Base-by-base conservation (phyloP, 2,797 vertebrate genomes). In the Vipera latastei region DNA sequence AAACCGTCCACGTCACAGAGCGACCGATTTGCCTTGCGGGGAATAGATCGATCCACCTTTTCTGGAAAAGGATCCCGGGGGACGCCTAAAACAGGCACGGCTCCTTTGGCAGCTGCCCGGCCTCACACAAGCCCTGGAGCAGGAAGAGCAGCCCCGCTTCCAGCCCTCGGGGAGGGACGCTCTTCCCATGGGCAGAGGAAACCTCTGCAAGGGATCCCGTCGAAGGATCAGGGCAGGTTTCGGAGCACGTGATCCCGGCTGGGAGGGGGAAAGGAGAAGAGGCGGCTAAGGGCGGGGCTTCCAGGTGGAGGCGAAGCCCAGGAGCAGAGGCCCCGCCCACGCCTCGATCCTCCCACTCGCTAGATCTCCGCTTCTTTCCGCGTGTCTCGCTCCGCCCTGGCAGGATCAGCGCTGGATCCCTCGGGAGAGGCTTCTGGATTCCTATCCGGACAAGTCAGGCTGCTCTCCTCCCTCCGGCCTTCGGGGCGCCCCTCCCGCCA, bases 271-370 rank as follows among this genome's bases (percentile, higher is more conserved):
- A 20, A 38, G 18, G 22, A n/a, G 61, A 63, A 28, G 26, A 2
- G 63, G 28, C 1, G 5, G 4, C 2, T 2, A 1, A 73, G 16
- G 32, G 32, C 7, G 69, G 7, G 7, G 69, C 18, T 78, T 6
- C 32, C 8, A 44, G 28, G 61, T 0, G 12, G 26, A 28, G 65
- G 65, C 6, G n/a, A 38, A 44, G 8, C 73, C 16, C 32, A 0
- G 9, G 2, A 44, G 32, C 18, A 20, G 69, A 44, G 44, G 18
- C 38, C 8, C 11, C 9, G 8, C 57, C 25, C 14, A 26, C 3
- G 26, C 61, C 2, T 26, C 14, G 2, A 0, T 0, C 28, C 69
- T 1, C n/a, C 32, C n/a, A 2, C 16, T 6, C 2, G 1, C 4
- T 69, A 13, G 13, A 16, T 14, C 4, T 32, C 13, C 5, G 12